A percentile compares a stretch with the other conserved stretches of the same genome.
These are phyloP conservation scores for Jordanella pulchra DNA, from an alignment of 2,797 vertebrate species.

Conservation along the genomic window DNA sequence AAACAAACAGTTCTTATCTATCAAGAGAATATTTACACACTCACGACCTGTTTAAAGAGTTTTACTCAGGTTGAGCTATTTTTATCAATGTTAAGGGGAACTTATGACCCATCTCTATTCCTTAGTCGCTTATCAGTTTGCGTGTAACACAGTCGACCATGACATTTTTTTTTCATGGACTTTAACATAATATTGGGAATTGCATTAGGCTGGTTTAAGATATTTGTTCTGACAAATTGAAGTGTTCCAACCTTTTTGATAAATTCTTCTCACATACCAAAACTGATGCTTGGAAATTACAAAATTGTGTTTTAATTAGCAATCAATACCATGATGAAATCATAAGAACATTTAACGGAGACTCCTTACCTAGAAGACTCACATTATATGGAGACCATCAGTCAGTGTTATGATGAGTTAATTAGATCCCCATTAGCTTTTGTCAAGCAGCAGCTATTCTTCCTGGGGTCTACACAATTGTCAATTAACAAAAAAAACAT, in stretches of 20 bases:
- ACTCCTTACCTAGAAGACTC: no score
- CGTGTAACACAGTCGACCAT: neutral
- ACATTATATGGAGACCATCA: no score
- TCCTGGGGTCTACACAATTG: no score
- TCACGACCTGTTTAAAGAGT: neutral
- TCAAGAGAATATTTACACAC: neutral
- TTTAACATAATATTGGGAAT: neutral
- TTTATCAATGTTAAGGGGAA: neutral
- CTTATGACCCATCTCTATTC: neutral
- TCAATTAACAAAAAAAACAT: no score
- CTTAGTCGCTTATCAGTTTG: neutral
- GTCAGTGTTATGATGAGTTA: no score
- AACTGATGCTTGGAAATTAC: no score
- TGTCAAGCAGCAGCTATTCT: no score
- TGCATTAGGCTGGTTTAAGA: neutral
- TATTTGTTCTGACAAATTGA: neutral
- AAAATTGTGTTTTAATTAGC: no score
- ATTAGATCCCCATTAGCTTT: no score
- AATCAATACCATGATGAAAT: no score
- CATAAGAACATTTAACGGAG: no score
- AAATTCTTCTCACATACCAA: slow-evolving; percentile 20
- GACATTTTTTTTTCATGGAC: neutral
- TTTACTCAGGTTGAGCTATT: neutral
- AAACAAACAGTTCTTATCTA: neutral
- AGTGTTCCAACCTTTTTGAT: neutral